Base-by-base conservation (phyloP, 35 echinoderm and acorn worm species). In the Lytechinus variegatus region DNA sequence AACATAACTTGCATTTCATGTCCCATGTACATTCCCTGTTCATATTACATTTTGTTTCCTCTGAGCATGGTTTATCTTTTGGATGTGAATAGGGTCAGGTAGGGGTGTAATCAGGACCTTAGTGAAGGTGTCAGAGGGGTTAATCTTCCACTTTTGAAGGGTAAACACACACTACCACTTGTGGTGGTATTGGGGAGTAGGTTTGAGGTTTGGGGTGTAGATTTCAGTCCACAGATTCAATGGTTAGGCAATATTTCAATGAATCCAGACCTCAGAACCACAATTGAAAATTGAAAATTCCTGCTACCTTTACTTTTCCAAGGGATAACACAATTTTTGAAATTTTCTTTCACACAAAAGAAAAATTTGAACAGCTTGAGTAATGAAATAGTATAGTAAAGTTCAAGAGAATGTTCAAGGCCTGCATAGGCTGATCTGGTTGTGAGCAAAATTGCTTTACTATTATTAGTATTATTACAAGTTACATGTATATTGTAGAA, bases 141-240 rank as follows among this genome's bases (percentile, higher is more conserved):
- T 90, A 90, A 90, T 90, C 88, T 14, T 10, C 88, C 88, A 90
- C 88, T 90, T 90, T 52, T 28, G 29, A 29, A 52, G 88, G 88
- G 88, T 90, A 90, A 90, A 90, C 88, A 90, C 88, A 44, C 52
- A 12, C 56, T 58, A 11, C 88, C 88, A 90, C 88, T 90, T 90
- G 88, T 90, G 88, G 28, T 90, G 88, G 29, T 90, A 54, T 44
- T 44, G 88, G 88, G 88, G 88, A 10, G 3, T 52, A 54, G 52
- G 16, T 28, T 10, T 44, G 88, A 33, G 88, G 28, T 90, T 9
- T 9, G 88, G 88, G 88, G 88, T 90, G 21, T 52, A 44, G 24
- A 54, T 90, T 90, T 90, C 88, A 90, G 28, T 14, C 19, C 66
- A 24, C 16, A 24, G 66, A n/a, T 79, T 24, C n/a, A 6, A 79